phyloP scores from a whole-genome alignment of 53 echinoderm and acorn worm species.

The Hippasteria phrygiana region DNA sequence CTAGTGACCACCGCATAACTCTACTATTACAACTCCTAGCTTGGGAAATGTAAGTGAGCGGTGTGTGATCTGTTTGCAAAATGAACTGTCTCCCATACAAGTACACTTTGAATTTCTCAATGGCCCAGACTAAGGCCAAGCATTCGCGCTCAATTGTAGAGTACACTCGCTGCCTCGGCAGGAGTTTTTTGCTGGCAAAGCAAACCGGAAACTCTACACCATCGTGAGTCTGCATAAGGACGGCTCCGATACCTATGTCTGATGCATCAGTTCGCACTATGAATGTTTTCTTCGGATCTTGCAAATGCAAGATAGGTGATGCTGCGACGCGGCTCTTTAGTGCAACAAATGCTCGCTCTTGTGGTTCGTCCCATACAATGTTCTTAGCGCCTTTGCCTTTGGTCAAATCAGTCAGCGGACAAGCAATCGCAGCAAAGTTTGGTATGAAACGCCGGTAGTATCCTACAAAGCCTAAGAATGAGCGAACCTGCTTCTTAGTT shows the following conservation, averaged over 20 bases:
- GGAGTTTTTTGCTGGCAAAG: conserved; percentile 60
- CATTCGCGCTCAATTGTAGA: conserved; percentile 66
- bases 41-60: conserved; percentile 11
- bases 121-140: conserved; percentile 60
- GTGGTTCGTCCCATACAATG: conserved; percentile 19
- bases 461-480: not conserved
- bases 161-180: conserved; percentile 39
- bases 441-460: too few species aligned
- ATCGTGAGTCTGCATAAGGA: conserved; percentile 20
- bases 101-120: conserved; percentile 44
- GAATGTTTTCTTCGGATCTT: conserved; percentile 6
- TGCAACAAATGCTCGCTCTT: conserved; percentile 7
- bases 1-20: conserved; percentile 61
- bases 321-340: conserved; percentile 1
- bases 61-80: conserved; percentile 61
- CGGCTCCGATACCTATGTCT: conserved; percentile 19
- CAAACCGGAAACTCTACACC: conserved; percentile 10
- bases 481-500: not conserved
- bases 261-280: conserved; percentile 17
- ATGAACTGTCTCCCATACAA: conserved; percentile 51
- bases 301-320: conserved; percentile 28
- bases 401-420: conserved; percentile 20
- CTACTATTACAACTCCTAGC: conserved; percentile 24
- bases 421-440: conserved; percentile 30
- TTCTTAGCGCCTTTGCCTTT: conserved; percentile 4